Base-by-base conservation (phyloP, 1,140 invertebrate species). In the Lepidurus apus region DNA sequence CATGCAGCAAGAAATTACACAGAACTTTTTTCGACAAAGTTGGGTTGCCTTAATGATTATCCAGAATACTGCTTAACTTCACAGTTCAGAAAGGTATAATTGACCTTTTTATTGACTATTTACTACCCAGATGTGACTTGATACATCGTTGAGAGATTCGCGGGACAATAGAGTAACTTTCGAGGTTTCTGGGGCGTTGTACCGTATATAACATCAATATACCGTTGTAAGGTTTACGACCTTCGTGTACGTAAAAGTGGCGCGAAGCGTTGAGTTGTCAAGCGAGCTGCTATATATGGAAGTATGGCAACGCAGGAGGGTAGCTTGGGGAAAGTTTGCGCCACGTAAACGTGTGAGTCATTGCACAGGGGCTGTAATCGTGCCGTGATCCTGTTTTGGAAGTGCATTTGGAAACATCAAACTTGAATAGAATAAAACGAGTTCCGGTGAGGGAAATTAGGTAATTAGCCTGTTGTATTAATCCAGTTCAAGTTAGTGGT, bases 1-100 rank as follows among this genome's bases (percentile, higher is more conserved):
- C 53, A 65, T 65, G 53, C 53, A 65, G 53, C 53, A 65, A 11
- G 34, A 65, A 9, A 65, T 65, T 65, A 65, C 53, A 65, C 53
- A 65, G 7, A 65, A n/a, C 0, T 65, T 65, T 65, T 65, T 65
- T 65, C 13, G 53, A 65, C 4, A 65, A 65, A 21, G 34, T 34
- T 34, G 2, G 34, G 34, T 17, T 17, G 53, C 13, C 53, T 9
- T 65, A 9, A 1, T 65, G 17, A 65, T 17, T 65, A 1, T 13
- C 3, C 8, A 7, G 21, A 17, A 65, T n/a, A n/a, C 21, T 13
- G 9, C 21, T 7, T 21, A 65, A 17, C 1, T 17, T 65, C 1
- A 13, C 4, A 10, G 21, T 47, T 21, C 53, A 17, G 21, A 65
- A 17, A n/a, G 6, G 10, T 13, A 7, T n/a, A 65, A 17, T 7